phyloP scores from a whole-genome alignment of 2,797 vertebrate genomes.

The Gambusia yucatana region DNA sequence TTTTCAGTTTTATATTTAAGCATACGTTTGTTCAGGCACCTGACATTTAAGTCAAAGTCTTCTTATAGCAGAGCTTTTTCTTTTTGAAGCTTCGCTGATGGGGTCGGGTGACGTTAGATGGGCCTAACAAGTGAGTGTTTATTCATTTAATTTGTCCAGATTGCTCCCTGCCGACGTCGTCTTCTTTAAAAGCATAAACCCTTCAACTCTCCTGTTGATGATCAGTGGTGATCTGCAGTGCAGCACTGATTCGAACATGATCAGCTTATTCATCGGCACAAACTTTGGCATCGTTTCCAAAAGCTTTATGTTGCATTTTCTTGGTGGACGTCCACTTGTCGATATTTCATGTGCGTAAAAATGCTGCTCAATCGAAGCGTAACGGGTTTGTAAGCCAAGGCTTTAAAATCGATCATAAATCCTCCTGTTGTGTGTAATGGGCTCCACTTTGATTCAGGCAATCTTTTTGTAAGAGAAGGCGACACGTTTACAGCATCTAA shows the following conservation, averaged over 20 bases:
- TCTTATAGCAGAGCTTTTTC: background rate
- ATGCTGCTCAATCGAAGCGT: slow-evolving; percentile 3
- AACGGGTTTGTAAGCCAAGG: slow-evolving; percentile 33
- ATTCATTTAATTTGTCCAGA: background rate
- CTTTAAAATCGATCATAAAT: slow-evolving; percentile 34
- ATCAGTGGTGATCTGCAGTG: background rate
- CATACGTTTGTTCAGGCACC: background rate
- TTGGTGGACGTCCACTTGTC: slow-evolving; percentile 11
- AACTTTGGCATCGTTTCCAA: background rate
- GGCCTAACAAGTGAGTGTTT: background rate
- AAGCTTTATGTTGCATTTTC: slow-evolving; percentile 2
- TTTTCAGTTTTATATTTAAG: background rate
- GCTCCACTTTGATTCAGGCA: slow-evolving; percentile 11
- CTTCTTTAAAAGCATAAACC: background rate
- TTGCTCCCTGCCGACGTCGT: background rate
- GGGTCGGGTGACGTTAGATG: background rate
- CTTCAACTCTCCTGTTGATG: background rate
- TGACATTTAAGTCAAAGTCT: background rate
- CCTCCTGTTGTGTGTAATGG: slow-evolving; percentile 15
- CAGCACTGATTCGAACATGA: background rate
- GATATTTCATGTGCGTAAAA: slow-evolving; percentile 34
- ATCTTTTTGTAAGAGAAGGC: slow-evolving; percentile 17
- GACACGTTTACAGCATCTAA: slow-evolving; percentile 22
- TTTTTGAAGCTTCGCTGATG: background rate
- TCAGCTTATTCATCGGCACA: background rate